A percentile compares a stretch with the other conserved stretches of the same genome.
These are phyloP conservation scores for Drosophila ficusphila DNA, from an alignment of 1,140 invertebrate species.

Conservation along the genomic window DNA sequence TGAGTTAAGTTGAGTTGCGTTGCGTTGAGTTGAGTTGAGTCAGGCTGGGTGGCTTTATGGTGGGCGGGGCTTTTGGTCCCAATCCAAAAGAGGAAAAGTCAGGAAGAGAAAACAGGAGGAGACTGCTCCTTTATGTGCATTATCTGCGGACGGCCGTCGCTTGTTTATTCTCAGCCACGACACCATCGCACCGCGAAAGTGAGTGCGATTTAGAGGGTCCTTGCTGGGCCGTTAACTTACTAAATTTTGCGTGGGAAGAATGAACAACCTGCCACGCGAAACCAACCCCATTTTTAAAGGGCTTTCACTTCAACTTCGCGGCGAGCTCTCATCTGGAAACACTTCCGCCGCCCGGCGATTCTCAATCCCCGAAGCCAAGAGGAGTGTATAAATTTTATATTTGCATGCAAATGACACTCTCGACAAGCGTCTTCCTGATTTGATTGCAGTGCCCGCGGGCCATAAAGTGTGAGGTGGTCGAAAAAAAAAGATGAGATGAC, in stretches of 20 bases:
- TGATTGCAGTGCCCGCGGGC: slow-evolving; percentile 44
- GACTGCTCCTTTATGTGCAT: slow-evolving; percentile 47
- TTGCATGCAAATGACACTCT: slow-evolving; percentile 50
- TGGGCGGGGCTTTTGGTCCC: too few relatives aligned
- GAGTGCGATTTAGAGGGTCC: slow-evolving; percentile 25
- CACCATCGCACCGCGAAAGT: slow-evolving; percentile 38
- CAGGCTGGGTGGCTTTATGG: background rate
- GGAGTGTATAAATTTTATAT: slow-evolving; percentile 38
- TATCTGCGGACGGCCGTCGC: slow-evolving; percentile 11
- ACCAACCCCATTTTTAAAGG: slow-evolving; percentile 41
- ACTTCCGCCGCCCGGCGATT: slow-evolving; percentile 2
- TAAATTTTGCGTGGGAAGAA: slow-evolving; percentile 50
- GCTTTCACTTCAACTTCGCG: slow-evolving; percentile 57
- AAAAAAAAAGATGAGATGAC: slow-evolving; percentile 18
- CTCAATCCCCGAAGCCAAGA: slow-evolving; percentile 6
- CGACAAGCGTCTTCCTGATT: slow-evolving; percentile 46
- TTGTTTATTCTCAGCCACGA: slow-evolving; percentile 45
- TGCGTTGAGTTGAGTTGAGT: background rate
- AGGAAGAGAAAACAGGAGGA: background rate
- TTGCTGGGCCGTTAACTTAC: slow-evolving; percentile 56
- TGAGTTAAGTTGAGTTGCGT: slow-evolving; percentile 12
- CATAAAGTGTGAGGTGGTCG: slow-evolving; percentile 29
- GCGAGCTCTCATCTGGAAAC: slow-evolving; percentile 36
- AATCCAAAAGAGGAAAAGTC: slow-evolving; percentile 11
- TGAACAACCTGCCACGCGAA: slow-evolving; percentile 4